Base-by-base conservation (phyloP, 2,797 vertebrate genomes). In the Falco rusticolus region DNA sequence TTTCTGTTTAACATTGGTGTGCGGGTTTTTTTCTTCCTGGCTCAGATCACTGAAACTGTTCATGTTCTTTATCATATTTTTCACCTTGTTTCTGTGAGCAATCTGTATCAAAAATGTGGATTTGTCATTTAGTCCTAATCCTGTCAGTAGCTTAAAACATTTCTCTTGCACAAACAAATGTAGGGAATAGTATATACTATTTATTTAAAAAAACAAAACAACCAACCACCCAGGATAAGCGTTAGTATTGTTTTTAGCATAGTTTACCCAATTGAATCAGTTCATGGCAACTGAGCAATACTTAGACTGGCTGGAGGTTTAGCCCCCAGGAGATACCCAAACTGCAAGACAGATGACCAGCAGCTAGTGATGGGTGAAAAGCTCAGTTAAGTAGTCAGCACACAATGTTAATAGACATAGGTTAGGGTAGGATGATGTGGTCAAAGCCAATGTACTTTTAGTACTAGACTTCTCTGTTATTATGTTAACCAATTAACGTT, bases 31-130 rank as follows among this genome's bases (percentile, higher is more conserved):
- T 31, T 47, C 37, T 2, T 10, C 26, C 86, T 88, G 87, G 61
- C 93, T 80, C 48, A n/a, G 26, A 41, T 86, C 45, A 39, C 90
- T 41, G 37, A 80, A 95, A 91, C 76, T 91, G 69, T 95, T 94
- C 20, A 12, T 54, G 51, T 93, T 94, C 87, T 87, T 85, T 51
- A 60, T 83, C n/a, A 1, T 61, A 9, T 80, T 93, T 87, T 85
- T 48, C 53, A 94, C 91, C 79, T 85, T 70, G 71, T 89, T 54
- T 84, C 63, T 86, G 10, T 70, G 84, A 89, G 56, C 63, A 65
- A 20, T 78, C 50, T 87, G 66, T 0, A 2, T 68, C 50, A 59
- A 43, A 10, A 69, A 3, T 21, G 31, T 75, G 79, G 37, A 50
- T 76, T 86, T 91, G 65, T 63, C 68, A 74, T 47, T 79, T 69